Percentiles rank a stretch among this genome's conserved stretches.
phyloP scores from a whole-genome alignment of 2,888 invertebrate species.

The Caenorhabditis sp. region DNA sequence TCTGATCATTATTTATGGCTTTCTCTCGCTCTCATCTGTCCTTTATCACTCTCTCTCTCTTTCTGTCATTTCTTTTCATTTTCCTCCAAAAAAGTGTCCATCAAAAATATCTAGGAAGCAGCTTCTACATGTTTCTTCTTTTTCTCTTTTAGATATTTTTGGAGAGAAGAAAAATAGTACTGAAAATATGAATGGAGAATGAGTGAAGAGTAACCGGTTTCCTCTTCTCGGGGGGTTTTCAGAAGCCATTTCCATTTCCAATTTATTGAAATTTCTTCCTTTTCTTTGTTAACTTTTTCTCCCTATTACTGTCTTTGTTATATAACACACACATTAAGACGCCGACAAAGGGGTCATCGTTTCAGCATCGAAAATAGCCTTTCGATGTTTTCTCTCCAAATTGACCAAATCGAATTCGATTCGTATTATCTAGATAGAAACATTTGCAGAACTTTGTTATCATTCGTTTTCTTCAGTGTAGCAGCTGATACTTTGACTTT shows the following conservation, averaged over 20 bases:
- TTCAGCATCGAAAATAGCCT: conserved; percentile 1
- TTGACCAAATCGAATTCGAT: conserved; percentile 13
- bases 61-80: conserved; percentile 9
- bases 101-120: conserved; percentile 4
- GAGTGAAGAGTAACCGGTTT: conserved; percentile 23
- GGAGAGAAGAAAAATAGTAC: neutral
- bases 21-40: conserved; percentile 11
- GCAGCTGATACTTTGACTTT: conserved; percentile 31
- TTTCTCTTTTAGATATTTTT: neutral
- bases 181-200: neutral
- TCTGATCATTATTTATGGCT: conserved; percentile 51
- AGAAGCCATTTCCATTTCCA: conserved; percentile 31
- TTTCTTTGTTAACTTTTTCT: conserved; percentile 29
- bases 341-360: conserved; percentile 35
- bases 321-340: neutral
- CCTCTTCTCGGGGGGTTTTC: conserved; percentile 11
- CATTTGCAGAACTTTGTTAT: conserved; percentile 28
- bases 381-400: neutral
- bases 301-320: conserved; percentile 26
- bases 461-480: conserved; percentile 11
- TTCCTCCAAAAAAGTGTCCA: conserved; percentile 22
- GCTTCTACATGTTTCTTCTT: conserved; percentile 4
- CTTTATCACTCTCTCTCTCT: conserved; percentile 22
- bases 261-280: conserved; percentile 31
- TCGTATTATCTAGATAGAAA: conserved; percentile 9